These are phyloP conservation scores for Parasteatoda tepidariorum DNA, from an alignment of 1,140 invertebrate species.

Conservation along the genomic window DNA sequence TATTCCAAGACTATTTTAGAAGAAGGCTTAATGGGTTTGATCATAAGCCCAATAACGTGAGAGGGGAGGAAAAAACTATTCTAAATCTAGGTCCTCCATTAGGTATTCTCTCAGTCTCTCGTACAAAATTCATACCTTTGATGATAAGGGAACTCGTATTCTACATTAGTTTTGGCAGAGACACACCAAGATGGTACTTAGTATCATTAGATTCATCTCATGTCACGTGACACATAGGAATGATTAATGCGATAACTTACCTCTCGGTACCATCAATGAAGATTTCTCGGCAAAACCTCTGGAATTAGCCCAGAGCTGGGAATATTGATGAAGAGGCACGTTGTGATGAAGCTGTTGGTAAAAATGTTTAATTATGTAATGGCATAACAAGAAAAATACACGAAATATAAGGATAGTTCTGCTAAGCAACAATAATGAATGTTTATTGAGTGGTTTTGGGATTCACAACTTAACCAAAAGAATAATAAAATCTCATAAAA, in stretches of 20 bases:
- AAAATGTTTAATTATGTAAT: too few relatives aligned
- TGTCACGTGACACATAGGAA: neutral
- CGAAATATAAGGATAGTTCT: too few relatives aligned
- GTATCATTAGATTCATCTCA: conserved; percentile 23
- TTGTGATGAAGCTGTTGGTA: conserved; percentile 37
- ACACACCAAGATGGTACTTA: conserved; percentile 17
- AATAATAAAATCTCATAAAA: too few relatives aligned
- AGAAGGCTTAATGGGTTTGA: neutral
- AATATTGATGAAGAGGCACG: conserved; percentile 54
- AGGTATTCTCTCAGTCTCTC: neutral
- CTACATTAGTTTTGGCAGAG: neutral
- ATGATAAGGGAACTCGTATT: neutral
- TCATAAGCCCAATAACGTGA: neutral
- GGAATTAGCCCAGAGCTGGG: conserved; percentile 54
- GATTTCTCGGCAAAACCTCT: conserved; percentile 47
- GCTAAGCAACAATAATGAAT: too few relatives aligned
- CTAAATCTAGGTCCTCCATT: neutral
- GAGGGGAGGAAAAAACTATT: neutral
- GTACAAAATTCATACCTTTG: neutral
- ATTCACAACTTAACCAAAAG: too few relatives aligned
- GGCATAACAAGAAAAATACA: too few relatives aligned
- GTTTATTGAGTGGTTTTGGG: too few relatives aligned
- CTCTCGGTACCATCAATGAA: conserved; percentile 35
- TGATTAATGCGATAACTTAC: conserved; percentile 43
- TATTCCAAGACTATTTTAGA: too few relatives aligned